phyloP scores from a whole-genome alignment of 2,113 vertebrate genomes.

The Macrotus californicus region DNA sequence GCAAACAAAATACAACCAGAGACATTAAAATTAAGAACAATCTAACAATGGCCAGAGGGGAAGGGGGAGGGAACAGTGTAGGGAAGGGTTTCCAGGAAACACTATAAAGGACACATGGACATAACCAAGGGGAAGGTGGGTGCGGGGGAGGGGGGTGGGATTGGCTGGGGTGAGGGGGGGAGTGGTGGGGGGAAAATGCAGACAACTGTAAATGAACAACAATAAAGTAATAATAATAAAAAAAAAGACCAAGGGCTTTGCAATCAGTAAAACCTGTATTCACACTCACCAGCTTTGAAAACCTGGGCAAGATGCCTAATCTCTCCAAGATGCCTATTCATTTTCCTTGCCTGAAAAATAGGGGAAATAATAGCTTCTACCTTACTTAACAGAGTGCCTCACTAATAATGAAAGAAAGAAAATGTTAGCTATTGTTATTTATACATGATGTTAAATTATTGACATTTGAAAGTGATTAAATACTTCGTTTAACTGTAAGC shows the following conservation, averaged over 20 bases:
- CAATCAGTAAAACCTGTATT: not conserved
- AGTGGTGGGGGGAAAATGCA: too few species aligned
- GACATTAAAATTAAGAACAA: too few species aligned
- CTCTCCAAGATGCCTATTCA: not conserved
- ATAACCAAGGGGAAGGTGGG: too few species aligned
- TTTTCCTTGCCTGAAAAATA: not conserved
- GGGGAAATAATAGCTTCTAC: not conserved
- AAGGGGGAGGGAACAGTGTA: too few species aligned
- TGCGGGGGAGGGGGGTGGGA: too few species aligned
- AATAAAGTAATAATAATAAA: too few species aligned
- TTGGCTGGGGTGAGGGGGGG: too few species aligned
- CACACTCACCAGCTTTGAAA: not conserved
- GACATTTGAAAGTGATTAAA: not conserved
- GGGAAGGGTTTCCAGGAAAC: too few species aligned
- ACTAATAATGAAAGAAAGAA: not conserved
- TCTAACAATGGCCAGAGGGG: too few species aligned
- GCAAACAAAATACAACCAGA: too few species aligned
- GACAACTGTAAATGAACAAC: too few species aligned
- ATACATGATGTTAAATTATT: not conserved
- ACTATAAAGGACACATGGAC: too few species aligned
- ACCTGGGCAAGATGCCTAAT: not conserved
- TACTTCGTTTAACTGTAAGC: not conserved
- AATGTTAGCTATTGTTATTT: not conserved
- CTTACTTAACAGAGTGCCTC: not conserved
- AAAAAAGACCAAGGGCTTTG: not conserved